phyloP scores from a whole-genome alignment of 1,140 invertebrate genomes.

The Sesamia nonagrioides region DNA sequence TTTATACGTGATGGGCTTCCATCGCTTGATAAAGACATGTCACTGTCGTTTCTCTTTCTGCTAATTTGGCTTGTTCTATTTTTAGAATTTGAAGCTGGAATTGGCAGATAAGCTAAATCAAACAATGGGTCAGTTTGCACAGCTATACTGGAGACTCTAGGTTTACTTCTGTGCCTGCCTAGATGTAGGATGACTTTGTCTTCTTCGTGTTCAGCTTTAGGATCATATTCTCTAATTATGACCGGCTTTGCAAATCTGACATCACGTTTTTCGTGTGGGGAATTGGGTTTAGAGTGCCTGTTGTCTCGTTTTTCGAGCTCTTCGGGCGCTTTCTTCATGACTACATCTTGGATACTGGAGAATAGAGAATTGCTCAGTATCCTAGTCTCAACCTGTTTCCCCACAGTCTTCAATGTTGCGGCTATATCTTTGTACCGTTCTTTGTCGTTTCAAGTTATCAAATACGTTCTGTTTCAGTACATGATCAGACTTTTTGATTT shows the following conservation, averaged over 20 bases:
- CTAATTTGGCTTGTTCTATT: slow-evolving; percentile 54
- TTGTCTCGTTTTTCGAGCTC: slow-evolving; percentile 57
- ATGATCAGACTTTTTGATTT: slow-evolving; percentile 82
- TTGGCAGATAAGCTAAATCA: slow-evolving; percentile 64
- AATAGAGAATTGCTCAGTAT: slow-evolving; percentile 89
- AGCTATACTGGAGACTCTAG: slow-evolving; percentile 72
- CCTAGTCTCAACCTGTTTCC: slow-evolving; percentile 86
- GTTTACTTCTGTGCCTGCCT: slow-evolving; percentile 87
- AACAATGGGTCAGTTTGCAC: slow-evolving; percentile 87
- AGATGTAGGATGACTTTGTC: slow-evolving; percentile 90
- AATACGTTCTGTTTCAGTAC: slow-evolving; percentile 84
- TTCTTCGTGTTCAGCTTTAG: slow-evolving; percentile 88
- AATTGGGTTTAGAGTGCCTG: slow-evolving; percentile 66
- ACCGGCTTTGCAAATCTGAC: slow-evolving; percentile 62
- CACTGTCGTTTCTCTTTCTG: slow-evolving; percentile 79
- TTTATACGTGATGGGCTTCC: slow-evolving; percentile 63
- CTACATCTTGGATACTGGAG: slow-evolving; percentile 88
- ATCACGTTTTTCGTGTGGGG: slow-evolving; percentile 62
- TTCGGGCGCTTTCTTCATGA: slow-evolving; percentile 86
- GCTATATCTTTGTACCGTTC: slow-evolving; percentile 81
- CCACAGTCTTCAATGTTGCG: slow-evolving; percentile 83
- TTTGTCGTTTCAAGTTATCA: slow-evolving; percentile 74
- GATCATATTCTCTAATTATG: slow-evolving; percentile 76
- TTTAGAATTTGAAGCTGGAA: slow-evolving; percentile 23
- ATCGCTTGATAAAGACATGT: slow-evolving; percentile 81